These are phyloP conservation scores for Micromys minutus DNA, from an alignment of 2,113 vertebrate genomes.

Conservation along the genomic window DNA sequence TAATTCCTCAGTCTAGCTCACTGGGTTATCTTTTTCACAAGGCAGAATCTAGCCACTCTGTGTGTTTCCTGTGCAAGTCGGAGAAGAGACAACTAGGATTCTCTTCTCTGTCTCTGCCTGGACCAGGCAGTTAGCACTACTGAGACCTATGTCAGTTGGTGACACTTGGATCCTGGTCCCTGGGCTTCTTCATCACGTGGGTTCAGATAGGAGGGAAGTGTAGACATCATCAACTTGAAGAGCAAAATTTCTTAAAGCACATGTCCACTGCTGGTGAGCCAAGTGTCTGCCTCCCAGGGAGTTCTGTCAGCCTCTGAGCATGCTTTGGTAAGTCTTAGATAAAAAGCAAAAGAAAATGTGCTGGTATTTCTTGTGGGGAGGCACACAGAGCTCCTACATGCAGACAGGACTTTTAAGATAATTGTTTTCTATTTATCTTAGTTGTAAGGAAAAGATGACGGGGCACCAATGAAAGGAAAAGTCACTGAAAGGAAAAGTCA, in stretches of 20 bases:
- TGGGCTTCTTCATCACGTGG: not conserved
- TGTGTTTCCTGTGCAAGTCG: not conserved
- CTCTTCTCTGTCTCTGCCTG: not conserved
- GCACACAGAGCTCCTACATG: not conserved
- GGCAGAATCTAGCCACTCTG: not conserved
- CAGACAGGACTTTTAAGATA: not conserved
- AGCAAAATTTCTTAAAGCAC: not conserved
- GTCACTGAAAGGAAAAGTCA: too few species aligned
- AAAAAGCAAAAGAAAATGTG: not conserved
- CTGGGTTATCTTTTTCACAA: not conserved
- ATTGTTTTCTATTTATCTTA: not conserved
- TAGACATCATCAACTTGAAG: accelerated
- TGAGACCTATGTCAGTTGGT: not conserved
- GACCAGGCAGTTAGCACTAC: not conserved
- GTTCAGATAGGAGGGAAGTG: not conserved
- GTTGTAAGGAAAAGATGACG: too few species aligned
- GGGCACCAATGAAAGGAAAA: too few species aligned
- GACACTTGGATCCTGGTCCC: not conserved
- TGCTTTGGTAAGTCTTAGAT: not conserved
- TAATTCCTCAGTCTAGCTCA: not conserved
- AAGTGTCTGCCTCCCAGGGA: not conserved
- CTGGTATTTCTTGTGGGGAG: not conserved
- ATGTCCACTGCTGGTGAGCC: not conserved
- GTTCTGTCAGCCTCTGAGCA: not conserved
- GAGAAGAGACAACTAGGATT: not conserved